These are phyloP conservation scores for Oryzias javanicus DNA, from an alignment of 2,113 vertebrate genomes.

Conservation along the genomic window DNA sequence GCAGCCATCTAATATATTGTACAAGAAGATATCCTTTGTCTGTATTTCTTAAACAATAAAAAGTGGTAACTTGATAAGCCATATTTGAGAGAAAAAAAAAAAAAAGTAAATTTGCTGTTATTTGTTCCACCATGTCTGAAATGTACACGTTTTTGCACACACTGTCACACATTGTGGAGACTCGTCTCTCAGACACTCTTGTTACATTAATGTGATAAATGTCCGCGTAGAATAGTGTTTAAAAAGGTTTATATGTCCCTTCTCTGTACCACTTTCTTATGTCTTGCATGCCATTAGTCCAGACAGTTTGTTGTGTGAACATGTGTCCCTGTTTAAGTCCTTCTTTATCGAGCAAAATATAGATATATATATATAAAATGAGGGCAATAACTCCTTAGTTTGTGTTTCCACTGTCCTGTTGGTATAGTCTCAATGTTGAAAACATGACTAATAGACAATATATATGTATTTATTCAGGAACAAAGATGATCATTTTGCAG, in stretches of 20 bases:
- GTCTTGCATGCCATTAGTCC: conserved; percentile 76
- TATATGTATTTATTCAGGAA: conserved; percentile 62
- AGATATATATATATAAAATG: conserved; percentile 9
- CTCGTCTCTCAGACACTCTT: conserved; percentile 17
- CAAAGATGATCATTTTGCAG: conserved; percentile 52
- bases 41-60: conserved; percentile 60
- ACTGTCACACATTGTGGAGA: conserved; percentile 52
- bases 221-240: conserved; percentile 54
- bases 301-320: conserved; percentile 60
- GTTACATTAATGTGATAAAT: conserved; percentile 14
- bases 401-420: conserved; percentile 61
- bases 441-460: conserved; percentile 36
- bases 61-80: conserved; percentile 78
- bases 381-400: conserved; percentile 77
- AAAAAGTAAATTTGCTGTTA: conserved; percentile 60
- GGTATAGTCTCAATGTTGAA: conserved; percentile 48
- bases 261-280: conserved; percentile 43
- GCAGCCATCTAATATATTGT: conserved; percentile 61
- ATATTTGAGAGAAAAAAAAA: conserved; percentile 83
- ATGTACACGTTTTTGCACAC: conserved; percentile 68
- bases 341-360: conserved; percentile 55
- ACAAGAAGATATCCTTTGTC: conserved; percentile 59
- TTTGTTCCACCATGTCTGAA: conserved; percentile 58
- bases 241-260: conserved; percentile 54
- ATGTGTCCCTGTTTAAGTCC: conserved; percentile 48